phyloP scores from a whole-genome alignment of 2,113 vertebrate species.

The Boulengeromyrus knoepffleri region DNA sequence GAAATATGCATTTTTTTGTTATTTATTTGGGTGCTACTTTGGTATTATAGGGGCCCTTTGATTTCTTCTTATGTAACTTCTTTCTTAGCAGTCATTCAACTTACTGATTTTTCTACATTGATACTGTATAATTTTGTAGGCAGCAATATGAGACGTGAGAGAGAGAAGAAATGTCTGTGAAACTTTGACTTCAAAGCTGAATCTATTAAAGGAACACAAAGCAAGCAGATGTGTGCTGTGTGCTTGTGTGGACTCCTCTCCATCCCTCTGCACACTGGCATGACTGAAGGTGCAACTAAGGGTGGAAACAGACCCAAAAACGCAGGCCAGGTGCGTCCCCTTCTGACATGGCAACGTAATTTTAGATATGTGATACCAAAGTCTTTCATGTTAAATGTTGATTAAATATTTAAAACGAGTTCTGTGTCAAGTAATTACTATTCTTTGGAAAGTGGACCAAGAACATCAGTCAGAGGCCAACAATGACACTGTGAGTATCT shows the following conservation, averaged over 20 bases:
- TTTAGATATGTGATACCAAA: slow-evolving; percentile 52
- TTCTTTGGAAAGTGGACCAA: slow-evolving; percentile 53
- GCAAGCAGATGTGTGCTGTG: slow-evolving; percentile 34
- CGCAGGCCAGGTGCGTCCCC: not conserved
- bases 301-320: not conserved
- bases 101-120: slow-evolving; percentile 67
- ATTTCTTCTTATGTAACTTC: slow-evolving; percentile 24
- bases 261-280: not conserved
- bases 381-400: slow-evolving; percentile 44
- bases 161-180: slow-evolving; percentile 71
- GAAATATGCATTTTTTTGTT: slow-evolving; percentile 55
- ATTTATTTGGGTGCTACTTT: slow-evolving; percentile 48
- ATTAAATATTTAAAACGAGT: slow-evolving; percentile 67
- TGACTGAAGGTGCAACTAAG: not conserved
- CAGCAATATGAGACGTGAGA: slow-evolving; percentile 74
- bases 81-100: slow-evolving; percentile 42
- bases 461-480: slow-evolving; percentile 39
- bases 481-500: not conserved
- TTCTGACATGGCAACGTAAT: slow-evolving; percentile 28
- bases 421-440: slow-evolving; percentile 54
- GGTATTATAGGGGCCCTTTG: slow-evolving; percentile 52
- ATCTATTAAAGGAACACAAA: slow-evolving; percentile 68
- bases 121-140: slow-evolving; percentile 67
- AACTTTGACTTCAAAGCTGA: slow-evolving; percentile 67
- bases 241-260: slow-evolving; percentile 6